These are phyloP conservation scores for Melinopterus prodromus DNA, from an alignment of 2,888 invertebrate genomes.

Conservation along the genomic window DNA sequence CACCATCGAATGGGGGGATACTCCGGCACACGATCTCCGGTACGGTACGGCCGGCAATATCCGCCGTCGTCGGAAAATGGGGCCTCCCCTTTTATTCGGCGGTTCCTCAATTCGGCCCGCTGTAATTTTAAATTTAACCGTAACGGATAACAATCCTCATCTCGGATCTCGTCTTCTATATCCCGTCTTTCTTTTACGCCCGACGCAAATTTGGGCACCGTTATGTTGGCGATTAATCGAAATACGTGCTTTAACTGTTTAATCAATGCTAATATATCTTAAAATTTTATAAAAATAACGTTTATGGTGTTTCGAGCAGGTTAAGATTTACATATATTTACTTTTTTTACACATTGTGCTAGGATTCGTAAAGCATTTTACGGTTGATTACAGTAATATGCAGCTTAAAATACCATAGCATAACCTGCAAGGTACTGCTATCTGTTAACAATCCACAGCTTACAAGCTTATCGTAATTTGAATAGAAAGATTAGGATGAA, in stretches of 20 bases:
- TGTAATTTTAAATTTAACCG: constrained; percentile 4
- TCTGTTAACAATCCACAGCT: too few species aligned
- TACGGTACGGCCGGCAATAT: not conserved
- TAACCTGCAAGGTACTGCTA: too few species aligned
- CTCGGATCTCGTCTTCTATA: not conserved
- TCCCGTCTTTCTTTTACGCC: not conserved
- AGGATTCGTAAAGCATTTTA: too few species aligned
- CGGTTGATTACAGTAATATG: too few species aligned
- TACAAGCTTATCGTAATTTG: too few species aligned
- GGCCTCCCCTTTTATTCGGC: not conserved
- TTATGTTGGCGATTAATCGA: not conserved
- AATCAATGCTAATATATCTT: not conserved
- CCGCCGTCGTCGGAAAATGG: not conserved
- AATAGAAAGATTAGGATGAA: too few species aligned
- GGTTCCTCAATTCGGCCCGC: not conserved
- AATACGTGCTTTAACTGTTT: not conserved
- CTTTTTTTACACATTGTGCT: too few species aligned
- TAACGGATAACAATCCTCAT: not conserved
- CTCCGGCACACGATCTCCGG: not conserved
- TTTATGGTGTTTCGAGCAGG: too few species aligned
- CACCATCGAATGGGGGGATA: not conserved
- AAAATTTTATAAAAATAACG: too few species aligned
- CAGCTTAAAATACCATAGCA: too few species aligned
- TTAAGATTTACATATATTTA: too few species aligned
- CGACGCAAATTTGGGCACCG: not conserved